phyloP scores from a whole-genome alignment of 2,888 invertebrate genomes.

The Clusia tigrina region DNA sequence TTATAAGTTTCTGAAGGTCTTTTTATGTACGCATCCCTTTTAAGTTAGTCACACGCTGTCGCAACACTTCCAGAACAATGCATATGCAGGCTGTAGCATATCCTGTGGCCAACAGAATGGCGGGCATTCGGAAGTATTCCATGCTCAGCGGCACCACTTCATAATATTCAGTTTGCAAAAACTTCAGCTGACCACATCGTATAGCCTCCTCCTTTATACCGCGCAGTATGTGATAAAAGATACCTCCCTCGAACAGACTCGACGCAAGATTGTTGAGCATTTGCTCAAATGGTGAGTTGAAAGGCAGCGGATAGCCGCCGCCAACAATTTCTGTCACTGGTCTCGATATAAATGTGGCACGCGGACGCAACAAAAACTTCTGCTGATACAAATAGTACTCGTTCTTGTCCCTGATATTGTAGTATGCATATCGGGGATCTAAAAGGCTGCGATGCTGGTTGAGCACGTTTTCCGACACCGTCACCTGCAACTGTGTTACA shows the following conservation, averaged over 20 bases:
- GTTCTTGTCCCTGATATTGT: constrained; percentile 28
- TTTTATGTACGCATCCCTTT: no score
- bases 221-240: constrained; percentile 2
- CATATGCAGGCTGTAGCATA: constrained; percentile 12
- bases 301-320: constrained; percentile 35
- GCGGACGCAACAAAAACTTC: constrained; percentile 33
- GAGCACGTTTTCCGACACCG: background rate
- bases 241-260: constrained; percentile 26
- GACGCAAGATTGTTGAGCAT: constrained; percentile 20
- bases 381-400: constrained; percentile 42
- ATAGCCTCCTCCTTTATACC: constrained; percentile 33
- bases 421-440: constrained; percentile 30
- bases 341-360: constrained; percentile 26
- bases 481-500: background rate
- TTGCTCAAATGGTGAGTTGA: constrained; percentile 38
- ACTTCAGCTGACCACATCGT: constrained; percentile 20
- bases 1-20: no score
- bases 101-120: constrained; percentile 22
- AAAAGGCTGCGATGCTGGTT: constrained; percentile 26
- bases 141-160: constrained; percentile 22
- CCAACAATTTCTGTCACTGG: constrained; percentile 31
- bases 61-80: constrained; percentile 36
- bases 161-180: constrained; percentile 27
- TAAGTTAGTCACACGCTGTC: constrained; percentile 42
- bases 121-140: constrained; percentile 30